Conservation (phyloP, 2,888 invertebrate species). For the Scelioninae gen. 1 region DNA sequence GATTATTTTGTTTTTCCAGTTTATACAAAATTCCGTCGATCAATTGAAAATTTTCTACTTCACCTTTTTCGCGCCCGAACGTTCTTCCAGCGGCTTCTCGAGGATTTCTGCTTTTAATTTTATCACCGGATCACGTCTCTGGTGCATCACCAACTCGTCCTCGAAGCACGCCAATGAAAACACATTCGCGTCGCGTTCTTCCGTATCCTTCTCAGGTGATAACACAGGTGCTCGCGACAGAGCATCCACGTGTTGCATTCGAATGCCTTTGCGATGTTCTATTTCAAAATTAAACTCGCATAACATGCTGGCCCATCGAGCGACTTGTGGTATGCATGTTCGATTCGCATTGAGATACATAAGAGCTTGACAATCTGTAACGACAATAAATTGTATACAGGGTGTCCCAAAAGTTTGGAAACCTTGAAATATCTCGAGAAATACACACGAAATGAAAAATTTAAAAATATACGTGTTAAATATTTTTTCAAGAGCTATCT, state of each 20-base stretch:
- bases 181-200: neutral
- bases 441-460: no score
- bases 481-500: no score
- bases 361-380: constrained; percentile 18
- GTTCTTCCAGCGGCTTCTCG: neutral
- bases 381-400: no score
- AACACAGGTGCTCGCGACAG: constrained; percentile 46
- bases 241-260: constrained; percentile 50
- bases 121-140: constrained; percentile 29
- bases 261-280: neutral
- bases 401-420: no score
- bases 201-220: neutral
- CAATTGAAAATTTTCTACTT: neutral
- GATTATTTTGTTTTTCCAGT: neutral
- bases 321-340: constrained; percentile 10
- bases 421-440: no score
- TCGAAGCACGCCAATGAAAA: constrained; percentile 11
- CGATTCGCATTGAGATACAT: constrained; percentile 5
- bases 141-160: constrained; percentile 30
- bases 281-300: constrained; percentile 20
- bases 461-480: no score
- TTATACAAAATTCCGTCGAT: neutral
- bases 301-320: neutral
- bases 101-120: constrained; percentile 13
- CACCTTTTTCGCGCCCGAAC: neutral